Evolutionary conservation across 2,888 invertebrate genomes (phyloP), one percentile per base, ranked within the genome.

Genomic region (Dusona sp.): DNA sequence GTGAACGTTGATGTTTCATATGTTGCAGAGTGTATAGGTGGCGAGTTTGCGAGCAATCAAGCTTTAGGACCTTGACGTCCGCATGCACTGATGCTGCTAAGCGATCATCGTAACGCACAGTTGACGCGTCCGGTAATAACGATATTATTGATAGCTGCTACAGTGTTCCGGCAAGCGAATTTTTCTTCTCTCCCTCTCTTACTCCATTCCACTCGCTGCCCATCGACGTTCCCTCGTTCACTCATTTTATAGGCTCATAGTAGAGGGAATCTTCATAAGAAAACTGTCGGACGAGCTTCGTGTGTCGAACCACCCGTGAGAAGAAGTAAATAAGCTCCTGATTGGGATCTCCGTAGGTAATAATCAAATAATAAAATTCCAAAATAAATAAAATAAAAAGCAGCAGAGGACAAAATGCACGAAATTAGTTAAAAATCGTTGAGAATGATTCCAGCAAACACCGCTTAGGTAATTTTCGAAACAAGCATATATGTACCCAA

Each of bases 71-170:
- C 75, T 73, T 75, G 75, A 86, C 83, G 77, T 86, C 81, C 79
- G 83, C 77, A 67, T 73, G 25, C 67, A 73, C 77, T 48, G 83
- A 73, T 29, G 68, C 22, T 79, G 64, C 73, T 83, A 78, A 86
- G 80, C 83, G 86, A 80, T 86, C 86, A 72, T 72, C 81, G 84
- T 84, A 80, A 54, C 73, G 83, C 82, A 65, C 83, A 81, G 84
- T 84, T 80, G 87, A 87, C 87, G 79, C 87, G 87, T 89, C 87
- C 84, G 87, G 88, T 88, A 85, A 88, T 88, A 88, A 88, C 86
- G 83, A 84, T 88, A 87, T 88, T 88, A 88, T 88, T 88, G 87
- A 88, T 88, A 86, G 88, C 87, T 85, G 73, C 57, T 75, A 70
- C 73, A 65, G 80, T 74, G 85, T 88, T 88, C 88, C 88, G 87